phyloP scores from a whole-genome alignment of 2,113 vertebrate species.

The Istiophorus platypterus region DNA sequence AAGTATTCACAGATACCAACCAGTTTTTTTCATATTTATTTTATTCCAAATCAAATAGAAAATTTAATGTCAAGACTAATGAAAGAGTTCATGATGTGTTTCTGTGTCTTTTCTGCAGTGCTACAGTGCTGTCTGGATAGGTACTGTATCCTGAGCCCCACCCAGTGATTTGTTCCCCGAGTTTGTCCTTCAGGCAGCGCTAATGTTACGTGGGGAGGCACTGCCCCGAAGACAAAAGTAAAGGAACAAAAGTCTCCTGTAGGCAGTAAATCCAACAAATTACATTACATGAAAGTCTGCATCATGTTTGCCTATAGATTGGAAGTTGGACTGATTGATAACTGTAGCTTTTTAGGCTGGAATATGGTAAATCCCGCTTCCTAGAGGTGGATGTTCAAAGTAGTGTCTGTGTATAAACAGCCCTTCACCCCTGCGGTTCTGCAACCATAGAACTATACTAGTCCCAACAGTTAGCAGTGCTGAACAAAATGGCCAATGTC shows the following conservation, averaged over 20 bases:
- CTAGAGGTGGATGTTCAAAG: no score
- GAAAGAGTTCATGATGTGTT: not conserved
- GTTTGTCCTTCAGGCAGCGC: not conserved
- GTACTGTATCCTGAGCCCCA: conserved; percentile 3
- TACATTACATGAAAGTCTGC: not conserved
- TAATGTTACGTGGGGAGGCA: not conserved
- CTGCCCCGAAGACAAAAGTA: not conserved
- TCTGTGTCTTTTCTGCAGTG: not conserved
- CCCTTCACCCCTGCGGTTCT: not conserved
- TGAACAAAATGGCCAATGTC: conserved; percentile 22
- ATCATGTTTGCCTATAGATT: not conserved
- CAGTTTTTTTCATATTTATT: no score
- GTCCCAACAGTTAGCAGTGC: not conserved
- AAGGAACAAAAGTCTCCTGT: not conserved
- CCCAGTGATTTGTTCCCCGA: conserved; percentile 3
- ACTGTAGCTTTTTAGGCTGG: no score
- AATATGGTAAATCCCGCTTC: no score
- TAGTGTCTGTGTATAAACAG: not conserved
- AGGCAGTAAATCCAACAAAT: not conserved
- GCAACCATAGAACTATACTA: not conserved
- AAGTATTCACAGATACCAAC: no score
- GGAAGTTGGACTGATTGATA: no score
- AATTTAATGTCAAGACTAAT: no score
- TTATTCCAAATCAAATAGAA: no score
- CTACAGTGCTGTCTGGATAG: not conserved